Evolutionary conservation across 2,888 invertebrate genomes (phyloP).

Genomic region (Smittia aterrima): DNA sequence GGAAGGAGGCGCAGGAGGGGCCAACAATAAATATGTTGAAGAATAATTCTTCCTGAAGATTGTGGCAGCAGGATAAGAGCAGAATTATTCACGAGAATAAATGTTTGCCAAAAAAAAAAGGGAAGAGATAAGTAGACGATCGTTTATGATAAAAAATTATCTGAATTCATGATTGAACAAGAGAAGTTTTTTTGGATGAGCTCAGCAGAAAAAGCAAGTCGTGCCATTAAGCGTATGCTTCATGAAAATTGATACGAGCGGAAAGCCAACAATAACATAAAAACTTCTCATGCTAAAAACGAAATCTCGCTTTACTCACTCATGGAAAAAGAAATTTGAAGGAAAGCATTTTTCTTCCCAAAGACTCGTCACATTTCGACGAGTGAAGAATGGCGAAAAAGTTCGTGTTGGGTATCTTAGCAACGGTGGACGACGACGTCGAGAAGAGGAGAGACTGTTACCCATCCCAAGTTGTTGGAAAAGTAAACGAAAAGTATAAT

Average conservation of each 20-base stretch:
- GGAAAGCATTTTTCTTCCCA: constrained; percentile 18
- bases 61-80: background rate
- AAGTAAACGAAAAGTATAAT: constrained; percentile 1
- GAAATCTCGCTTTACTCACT: background rate
- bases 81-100: background rate
- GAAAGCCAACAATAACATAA: background rate
- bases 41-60: background rate
- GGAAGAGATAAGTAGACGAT: constrained; percentile 6
- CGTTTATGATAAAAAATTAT: constrained; percentile 7
- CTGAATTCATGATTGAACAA: constrained; percentile 6
- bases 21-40: constrained; percentile 21
- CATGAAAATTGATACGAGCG: constrained; percentile 19
- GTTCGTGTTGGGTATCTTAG: background rate
- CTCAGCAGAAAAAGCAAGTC: background rate
- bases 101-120: background rate
- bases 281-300: background rate
- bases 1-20: background rate
- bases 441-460: background rate
- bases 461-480: background rate
- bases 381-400: background rate
- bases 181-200: constrained; percentile 1
- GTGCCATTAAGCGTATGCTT: constrained; percentile 10
- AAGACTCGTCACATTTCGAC: constrained; percentile 18
- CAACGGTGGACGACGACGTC: constrained; percentile 18
- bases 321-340: background rate